Evolutionary conservation across 2,113 vertebrate genomes (phyloP), one percentile per base, ranked within the genome.

Genomic region (Corythaeola cristata): DNA sequence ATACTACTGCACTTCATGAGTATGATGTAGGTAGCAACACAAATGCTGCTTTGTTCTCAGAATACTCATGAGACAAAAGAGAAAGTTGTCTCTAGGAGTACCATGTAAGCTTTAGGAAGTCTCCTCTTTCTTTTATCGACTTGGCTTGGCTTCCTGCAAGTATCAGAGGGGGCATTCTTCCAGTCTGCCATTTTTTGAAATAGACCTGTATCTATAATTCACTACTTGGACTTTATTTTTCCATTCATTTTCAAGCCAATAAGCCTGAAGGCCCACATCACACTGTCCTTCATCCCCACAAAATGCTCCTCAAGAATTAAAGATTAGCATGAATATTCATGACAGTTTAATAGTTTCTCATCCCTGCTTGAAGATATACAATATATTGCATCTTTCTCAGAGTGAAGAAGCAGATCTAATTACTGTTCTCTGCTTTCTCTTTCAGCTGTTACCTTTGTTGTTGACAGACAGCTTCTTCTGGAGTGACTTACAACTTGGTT

Each of bases 241-340:
- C 15, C 23, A 11, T 64, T 79, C 10, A 37, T 76, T 91, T 95
- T 88, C 35, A 68, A 49, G 44, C 10, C 41, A 41, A 52, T 74
- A 89, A 80, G 35, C 71, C 77, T 69, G 56, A 91, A 91, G 95
- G 44, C 8, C 33, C 27, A 71, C 21, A 73, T 89, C 67, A 49
- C 30, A 47, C 18, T 78, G 56, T 78, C 35, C 47, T 78, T 75
- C 8, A 1, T 75, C 18, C 8, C 15, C 21, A 27, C 26, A 80
- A 92, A 90, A 56, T 47, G 2, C 11, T 84, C 59, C 64, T 82
- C 18, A 85, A 85, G 28, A 68, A 44, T 64, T 85, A 79, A 94
- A 91, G 41, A 91, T 82, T 35, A 82, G 3, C 8, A 64, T 91
- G 60, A 94, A 88, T 94, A 93, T 91, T 91, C 60, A 82, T 82